Conservation (phyloP, 2,113 vertebrate species). For the Eolophus roseicapilla region DNA sequence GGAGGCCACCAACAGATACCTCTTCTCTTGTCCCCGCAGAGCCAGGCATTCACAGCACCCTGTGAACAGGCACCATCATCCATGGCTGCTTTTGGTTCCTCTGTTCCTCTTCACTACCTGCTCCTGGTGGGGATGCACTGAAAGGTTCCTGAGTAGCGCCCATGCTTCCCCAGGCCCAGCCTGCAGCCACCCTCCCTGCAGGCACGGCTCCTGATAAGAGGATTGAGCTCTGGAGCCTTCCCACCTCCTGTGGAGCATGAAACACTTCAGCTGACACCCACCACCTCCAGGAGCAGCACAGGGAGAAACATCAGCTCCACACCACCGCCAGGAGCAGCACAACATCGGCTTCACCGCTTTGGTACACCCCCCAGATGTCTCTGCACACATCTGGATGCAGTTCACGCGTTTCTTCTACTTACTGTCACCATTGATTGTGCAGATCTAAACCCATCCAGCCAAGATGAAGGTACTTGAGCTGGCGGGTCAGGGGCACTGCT, state of each 20-base stretch:
- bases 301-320: neutral
- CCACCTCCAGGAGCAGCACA: neutral
- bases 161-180: accelerated
- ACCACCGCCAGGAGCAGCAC: neutral
- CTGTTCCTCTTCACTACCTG: neutral
- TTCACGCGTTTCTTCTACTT: neutral
- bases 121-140: neutral
- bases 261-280: neutral
- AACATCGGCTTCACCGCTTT: neutral
- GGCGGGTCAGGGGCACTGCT: neutral
- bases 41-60: neutral
- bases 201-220: neutral
- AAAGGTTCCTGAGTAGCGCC: neutral
- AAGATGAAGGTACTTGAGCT: neutral
- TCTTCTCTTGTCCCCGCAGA: accelerated
- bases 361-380: neutral
- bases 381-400: neutral
- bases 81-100: neutral
- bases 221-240: neutral
- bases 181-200: accelerated
- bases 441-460: neutral
- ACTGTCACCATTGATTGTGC: neutral
- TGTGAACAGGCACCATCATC: neutral
- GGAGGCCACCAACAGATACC: neutral
- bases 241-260: neutral